Evolutionary conservation across 2,797 vertebrate species (phyloP).

Genomic region (Molothrus aeneus): DNA sequence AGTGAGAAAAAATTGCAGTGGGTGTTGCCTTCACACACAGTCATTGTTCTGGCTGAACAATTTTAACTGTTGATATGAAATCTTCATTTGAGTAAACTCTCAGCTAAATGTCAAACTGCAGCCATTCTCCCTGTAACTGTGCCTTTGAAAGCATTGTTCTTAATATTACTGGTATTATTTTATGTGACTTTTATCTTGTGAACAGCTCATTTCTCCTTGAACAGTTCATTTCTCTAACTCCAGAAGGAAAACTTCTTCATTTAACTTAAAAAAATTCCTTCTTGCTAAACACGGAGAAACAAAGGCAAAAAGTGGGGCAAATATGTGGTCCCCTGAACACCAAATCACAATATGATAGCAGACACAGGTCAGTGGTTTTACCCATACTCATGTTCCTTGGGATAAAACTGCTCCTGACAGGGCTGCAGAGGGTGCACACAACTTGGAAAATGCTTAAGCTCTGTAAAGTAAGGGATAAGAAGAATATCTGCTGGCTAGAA

Average conservation of each 20-base stretch:
- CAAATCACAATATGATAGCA: not conserved
- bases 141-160: not conserved
- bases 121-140: not conserved
- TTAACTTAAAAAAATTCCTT: not conserved
- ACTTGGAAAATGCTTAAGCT: not conserved
- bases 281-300: not conserved
- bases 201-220: not conserved
- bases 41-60: not conserved
- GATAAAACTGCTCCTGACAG: not conserved
- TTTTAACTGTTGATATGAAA: slow-evolving; percentile 15
- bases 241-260: not conserved
- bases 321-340: not conserved
- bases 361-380: not conserved
- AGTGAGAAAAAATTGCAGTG: not conserved
- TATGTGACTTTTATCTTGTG: not conserved
- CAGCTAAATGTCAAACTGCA: not conserved
- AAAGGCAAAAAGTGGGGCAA: not conserved
- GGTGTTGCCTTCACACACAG: not conserved
- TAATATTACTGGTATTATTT: not conserved
- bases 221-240: not conserved
- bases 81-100: not conserved
- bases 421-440: not conserved
- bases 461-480: not conserved
- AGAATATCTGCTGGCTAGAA: not conserved
- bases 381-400: not conserved